phyloP scores from a whole-genome alignment of 2,797 vertebrate species.

The Sebastes melanostomus region DNA sequence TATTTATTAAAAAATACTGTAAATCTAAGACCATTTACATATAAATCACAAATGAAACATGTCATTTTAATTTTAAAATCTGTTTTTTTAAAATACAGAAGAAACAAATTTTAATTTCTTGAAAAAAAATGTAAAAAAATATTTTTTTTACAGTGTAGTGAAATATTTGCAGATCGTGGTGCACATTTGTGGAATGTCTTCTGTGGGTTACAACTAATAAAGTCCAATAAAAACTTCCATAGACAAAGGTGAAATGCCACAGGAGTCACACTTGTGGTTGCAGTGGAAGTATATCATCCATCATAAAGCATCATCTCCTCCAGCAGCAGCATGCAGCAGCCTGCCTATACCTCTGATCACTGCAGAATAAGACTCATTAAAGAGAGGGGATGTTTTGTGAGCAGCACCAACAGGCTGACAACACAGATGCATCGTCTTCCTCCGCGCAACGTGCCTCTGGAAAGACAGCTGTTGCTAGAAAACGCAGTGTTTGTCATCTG shows the following conservation, averaged over 20 bases:
- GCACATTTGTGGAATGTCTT: too few species aligned
- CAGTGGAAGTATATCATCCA: constrained; percentile 39
- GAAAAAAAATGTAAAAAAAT: too few species aligned
- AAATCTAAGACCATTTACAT: too few species aligned
- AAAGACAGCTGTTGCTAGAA: background rate
- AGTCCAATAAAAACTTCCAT: too few species aligned
- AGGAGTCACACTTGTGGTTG: background rate
- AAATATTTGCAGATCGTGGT: fast-evolving
- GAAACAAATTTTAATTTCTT: too few species aligned
- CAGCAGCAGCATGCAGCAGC: constrained; percentile 7
- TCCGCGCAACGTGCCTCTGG: background rate
- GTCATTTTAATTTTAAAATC: too few species aligned
- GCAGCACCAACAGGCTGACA: background rate
- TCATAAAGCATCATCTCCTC: constrained; percentile 40
- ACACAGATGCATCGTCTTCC: background rate
- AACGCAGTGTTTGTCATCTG: constrained; percentile 14
- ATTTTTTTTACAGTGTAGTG: too few species aligned
- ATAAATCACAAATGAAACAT: too few species aligned
- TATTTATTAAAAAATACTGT: too few species aligned
- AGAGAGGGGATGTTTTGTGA: constrained; percentile 6
- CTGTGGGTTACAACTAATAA: too few species aligned
- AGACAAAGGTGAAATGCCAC: background rate
- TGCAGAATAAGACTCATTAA: constrained; percentile 36
- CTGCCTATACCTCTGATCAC: constrained; percentile 32
- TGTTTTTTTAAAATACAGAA: too few species aligned